These are phyloP conservation scores for Sus scrofa DNA, from an alignment of 2,113 vertebrate genomes.

Conservation along the genomic window T2T-Sscrofa CM000818.6:472501-473000, in stretches of 20 bases:
- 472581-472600: background rate
- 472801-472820: background rate
- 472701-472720: conserved; percentile 51
- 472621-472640: background rate
- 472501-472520: background rate
- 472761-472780: background rate
- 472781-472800: background rate
- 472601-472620: background rate
- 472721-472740: background rate
- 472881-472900: conserved; percentile 5
- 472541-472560: background rate
- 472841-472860: background rate
- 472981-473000: background rate
- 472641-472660: background rate
- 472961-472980: background rate
- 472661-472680: conserved; percentile 3
- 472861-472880: background rate
- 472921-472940: background rate
- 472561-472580: conserved; percentile 1
- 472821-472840: background rate
- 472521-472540: background rate
- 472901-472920: background rate
- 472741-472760: background rate
- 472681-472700: background rate
- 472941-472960: background rate